Evolutionary conservation across 2,113 vertebrate species (phyloP).

Genomic region (Tenebrosternarchus preto): DNA sequence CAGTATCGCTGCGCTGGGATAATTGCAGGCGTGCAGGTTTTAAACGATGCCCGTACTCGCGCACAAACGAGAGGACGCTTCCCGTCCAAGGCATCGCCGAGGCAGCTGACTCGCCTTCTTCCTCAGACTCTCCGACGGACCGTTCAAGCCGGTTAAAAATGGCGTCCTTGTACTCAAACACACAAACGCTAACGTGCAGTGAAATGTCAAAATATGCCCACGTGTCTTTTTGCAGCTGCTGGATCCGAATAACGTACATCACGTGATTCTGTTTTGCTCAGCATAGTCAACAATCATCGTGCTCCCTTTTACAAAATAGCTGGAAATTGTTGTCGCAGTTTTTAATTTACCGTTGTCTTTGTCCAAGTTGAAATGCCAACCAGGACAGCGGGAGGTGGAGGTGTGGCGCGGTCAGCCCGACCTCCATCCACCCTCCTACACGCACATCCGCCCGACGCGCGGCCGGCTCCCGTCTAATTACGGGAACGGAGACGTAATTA

Average conservation of each 20-base stretch:
- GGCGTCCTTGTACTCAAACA: background rate
- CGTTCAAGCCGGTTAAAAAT: background rate
- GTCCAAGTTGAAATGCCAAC: too few species aligned
- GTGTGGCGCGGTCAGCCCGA: background rate
- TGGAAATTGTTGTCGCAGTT: too few species aligned
- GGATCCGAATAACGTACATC: too few species aligned
- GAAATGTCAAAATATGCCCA: background rate
- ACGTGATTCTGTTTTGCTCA: too few species aligned
- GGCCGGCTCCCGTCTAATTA: constrained; percentile 68
- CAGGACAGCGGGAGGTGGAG: background rate
- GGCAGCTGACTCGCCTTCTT: constrained; percentile 37
- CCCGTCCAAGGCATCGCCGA: constrained; percentile 24
- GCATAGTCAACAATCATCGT: too few species aligned
- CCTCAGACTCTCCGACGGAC: constrained; percentile 28
- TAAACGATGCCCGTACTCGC: constrained; percentile 64
- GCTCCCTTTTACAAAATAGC: too few species aligned
- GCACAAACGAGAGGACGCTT: constrained; percentile 47
- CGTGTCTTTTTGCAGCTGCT: too few species aligned
- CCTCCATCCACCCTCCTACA: background rate
- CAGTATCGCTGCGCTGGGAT: constrained; percentile 56
- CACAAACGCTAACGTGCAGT: background rate
- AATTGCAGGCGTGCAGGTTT: constrained; percentile 66
- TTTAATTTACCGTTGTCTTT: too few species aligned
- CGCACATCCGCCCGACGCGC: constrained; percentile 26
- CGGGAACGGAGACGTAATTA: constrained; percentile 68